A percentile compares a stretch with the other conserved stretches of the same genome.
Conservation (phyloP, 1,140 invertebrate species). For the Drosophila lowei region DNA sequence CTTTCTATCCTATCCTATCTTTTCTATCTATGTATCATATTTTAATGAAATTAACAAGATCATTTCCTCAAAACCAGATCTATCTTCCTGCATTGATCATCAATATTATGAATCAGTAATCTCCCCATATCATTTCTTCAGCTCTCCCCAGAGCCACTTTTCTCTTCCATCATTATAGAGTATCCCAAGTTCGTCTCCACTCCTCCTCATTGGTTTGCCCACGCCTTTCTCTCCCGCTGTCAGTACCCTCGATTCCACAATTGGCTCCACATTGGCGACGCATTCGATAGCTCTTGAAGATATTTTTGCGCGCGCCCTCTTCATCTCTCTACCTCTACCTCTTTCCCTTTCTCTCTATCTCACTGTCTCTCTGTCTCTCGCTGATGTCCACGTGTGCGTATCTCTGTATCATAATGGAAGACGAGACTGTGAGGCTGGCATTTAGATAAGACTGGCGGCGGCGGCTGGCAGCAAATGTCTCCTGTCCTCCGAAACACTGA, state of each 20-base stretch:
- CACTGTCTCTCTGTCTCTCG: no score
- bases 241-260: slow-evolving; percentile 2
- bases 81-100: no score
- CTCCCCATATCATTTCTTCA: no score
- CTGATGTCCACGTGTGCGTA: slow-evolving; percentile 68
- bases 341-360: slow-evolving; percentile 1
- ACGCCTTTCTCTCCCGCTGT: slow-evolving; percentile 13
- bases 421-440: slow-evolving; percentile 83
- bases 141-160: no score
- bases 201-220: not conserved
- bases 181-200: slow-evolving; percentile 1
- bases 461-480: slow-evolving; percentile 37
- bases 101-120: no score
- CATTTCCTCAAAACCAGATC: no score
- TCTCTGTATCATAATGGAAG: slow-evolving; percentile 83
- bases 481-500: slow-evolving; percentile 6
- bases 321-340: slow-evolving; percentile 2
- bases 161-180: not conserved
- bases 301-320: slow-evolving; percentile 44
- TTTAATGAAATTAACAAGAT: no score
- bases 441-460: slow-evolving; percentile 77
- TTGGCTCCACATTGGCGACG: slow-evolving; percentile 70
- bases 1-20: no score
- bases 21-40: no score
- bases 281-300: slow-evolving; percentile 63